A percentile compares a stretch with the other conserved stretches of the same genome.
phyloP scores from a whole-genome alignment of 2,888 invertebrate genomes.

The Pristionchus entomophagus region DNA sequence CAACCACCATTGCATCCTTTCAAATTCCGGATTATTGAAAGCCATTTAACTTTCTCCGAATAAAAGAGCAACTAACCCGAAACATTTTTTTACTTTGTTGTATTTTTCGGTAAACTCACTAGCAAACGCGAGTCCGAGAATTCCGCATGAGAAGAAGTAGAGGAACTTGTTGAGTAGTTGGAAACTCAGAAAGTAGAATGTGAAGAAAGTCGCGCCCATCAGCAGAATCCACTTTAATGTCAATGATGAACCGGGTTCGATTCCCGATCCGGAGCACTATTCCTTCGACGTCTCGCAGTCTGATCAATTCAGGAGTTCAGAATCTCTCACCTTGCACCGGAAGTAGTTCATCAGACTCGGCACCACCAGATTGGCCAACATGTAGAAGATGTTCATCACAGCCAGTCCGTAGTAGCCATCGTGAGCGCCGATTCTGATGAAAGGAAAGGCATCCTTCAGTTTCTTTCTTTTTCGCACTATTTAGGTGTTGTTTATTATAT shows the following conservation, averaged over 20 bases:
- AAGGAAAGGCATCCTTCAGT: neutral
- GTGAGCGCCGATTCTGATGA: conserved; percentile 35
- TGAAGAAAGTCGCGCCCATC: conserved; percentile 1
- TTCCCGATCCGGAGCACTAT: too few species aligned
- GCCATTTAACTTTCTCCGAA: too few species aligned
- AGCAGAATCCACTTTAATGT: conserved; percentile 37
- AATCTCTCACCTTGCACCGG: conserved; percentile 45
- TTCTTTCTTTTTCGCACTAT: too few species aligned
- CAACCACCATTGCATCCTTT: too few species aligned
- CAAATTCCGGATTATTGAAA: too few species aligned
- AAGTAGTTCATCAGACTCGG: conserved; percentile 42
- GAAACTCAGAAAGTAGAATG: conserved; percentile 30
- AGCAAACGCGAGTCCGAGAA: conserved; percentile 30
- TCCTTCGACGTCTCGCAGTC: too few species aligned
- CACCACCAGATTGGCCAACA: conserved; percentile 37
- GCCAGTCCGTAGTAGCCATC: conserved; percentile 43
- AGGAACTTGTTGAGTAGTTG: conserved; percentile 34
- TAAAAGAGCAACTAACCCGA: too few species aligned
- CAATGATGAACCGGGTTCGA: too few species aligned
- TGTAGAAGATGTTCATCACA: conserved; percentile 44
- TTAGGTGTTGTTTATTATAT: too few species aligned
- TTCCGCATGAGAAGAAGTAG: conserved; percentile 24
- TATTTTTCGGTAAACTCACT: neutral
- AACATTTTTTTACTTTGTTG: too few species aligned
- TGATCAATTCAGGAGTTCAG: too few species aligned